Percentiles rank a stretch among this genome's conserved stretches.
These are phyloP conservation scores for Euphonia xanthogaster DNA, from an alignment of 2,797 vertebrate species.

Conservation along the genomic window DNA sequence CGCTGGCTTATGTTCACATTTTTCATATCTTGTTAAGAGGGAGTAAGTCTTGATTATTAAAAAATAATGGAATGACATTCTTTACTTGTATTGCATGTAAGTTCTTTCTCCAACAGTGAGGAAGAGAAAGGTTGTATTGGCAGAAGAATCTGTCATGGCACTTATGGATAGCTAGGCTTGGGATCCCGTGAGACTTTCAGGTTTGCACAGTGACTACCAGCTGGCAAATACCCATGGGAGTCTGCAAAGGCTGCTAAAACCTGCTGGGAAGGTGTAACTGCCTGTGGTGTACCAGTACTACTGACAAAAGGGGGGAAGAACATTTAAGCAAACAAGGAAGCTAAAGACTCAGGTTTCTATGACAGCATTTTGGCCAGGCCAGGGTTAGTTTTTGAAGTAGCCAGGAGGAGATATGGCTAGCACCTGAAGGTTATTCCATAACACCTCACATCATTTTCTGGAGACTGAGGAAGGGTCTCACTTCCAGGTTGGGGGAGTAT, in stretches of 20 bases:
- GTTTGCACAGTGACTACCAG: not conserved
- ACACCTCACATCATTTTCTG: not conserved
- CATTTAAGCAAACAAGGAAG: not conserved
- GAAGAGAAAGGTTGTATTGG: not conserved
- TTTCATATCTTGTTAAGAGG: constrained; percentile 34
- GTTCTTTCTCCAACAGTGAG: not conserved
- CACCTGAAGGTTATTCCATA: not conserved
- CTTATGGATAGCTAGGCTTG: not conserved
- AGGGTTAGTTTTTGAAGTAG: not conserved
- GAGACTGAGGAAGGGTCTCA: not conserved
- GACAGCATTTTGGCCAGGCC: not conserved
- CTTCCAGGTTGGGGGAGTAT: not conserved
- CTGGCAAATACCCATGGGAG: not conserved
- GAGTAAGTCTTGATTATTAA: not conserved
- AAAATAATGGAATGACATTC: not conserved
- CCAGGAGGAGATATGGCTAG: not conserved
- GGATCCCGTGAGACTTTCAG: not conserved
- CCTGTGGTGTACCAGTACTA: not conserved
- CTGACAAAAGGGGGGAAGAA: not conserved
- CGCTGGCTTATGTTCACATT: constrained; percentile 20
- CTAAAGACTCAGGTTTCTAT: not conserved
- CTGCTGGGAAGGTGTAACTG: not conserved
- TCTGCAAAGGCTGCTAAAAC: not conserved
- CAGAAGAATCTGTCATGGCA: not conserved
- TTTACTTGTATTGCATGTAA: not conserved